A percentile compares a stretch with the other conserved stretches of the same genome.
Conservation (phyloP, 2,797 vertebrate genomes). For the Pelodytes ibericus region DNA sequence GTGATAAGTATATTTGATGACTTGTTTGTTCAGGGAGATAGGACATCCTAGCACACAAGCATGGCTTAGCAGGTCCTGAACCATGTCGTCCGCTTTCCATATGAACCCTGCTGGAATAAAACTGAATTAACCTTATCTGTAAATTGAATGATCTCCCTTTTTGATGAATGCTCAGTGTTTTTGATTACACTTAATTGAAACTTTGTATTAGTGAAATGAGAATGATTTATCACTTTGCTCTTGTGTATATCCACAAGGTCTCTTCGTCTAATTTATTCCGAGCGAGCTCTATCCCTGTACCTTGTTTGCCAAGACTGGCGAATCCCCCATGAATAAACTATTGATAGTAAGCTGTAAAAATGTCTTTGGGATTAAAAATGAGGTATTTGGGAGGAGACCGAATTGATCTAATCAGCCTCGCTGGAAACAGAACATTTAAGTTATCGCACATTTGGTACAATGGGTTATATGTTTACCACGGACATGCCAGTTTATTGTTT, state of each 20-base stretch:
- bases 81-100: conserved; percentile 36
- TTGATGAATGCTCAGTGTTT: conserved; percentile 50
- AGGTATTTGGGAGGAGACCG: conserved; percentile 29
- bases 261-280: conserved; percentile 32
- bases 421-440: conserved; percentile 37
- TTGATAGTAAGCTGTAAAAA: conserved; percentile 11
- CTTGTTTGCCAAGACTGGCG: conserved; percentile 30
- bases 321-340: conserved; percentile 43
- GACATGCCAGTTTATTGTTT: conserved; percentile 2
- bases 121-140: conserved; percentile 52
- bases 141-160: conserved; percentile 47
- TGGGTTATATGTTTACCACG: conserved; percentile 3
- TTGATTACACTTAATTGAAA: conserved; percentile 56
- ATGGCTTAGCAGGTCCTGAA: conserved; percentile 23
- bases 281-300: conserved; percentile 28
- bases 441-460: conserved; percentile 12
- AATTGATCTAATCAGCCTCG: conserved; percentile 29
- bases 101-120: conserved; percentile 35
- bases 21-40: conserved; percentile 50
- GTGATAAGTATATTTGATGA: conserved; percentile 43
- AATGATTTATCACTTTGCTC: conserved; percentile 54
- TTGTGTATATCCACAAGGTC: conserved; percentile 44
- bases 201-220: conserved; percentile 50
- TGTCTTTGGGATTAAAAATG: conserved; percentile 39
- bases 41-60: conserved; percentile 45